Evolutionary conservation across 2,888 invertebrate species (phyloP), one percentile per base, ranked within the genome.

Genomic region (Hyposoter dolosus): DNA sequence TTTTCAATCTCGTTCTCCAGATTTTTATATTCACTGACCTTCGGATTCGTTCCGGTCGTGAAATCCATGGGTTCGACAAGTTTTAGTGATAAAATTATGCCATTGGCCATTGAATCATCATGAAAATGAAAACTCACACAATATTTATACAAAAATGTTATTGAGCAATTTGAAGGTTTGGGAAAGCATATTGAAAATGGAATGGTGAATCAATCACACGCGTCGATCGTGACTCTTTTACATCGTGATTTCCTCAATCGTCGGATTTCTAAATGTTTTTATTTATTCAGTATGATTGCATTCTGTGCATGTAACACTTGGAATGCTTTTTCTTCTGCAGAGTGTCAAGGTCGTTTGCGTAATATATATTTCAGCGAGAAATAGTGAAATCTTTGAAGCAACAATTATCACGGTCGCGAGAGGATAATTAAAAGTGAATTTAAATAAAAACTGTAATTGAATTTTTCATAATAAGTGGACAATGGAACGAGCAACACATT

Each of bases 341-440:
- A 60, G 28, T 60, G 60, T 60, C 60, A 60, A 28, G 60, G 60
- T 60, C 60, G 60, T 60, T 56, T 60, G 60, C 60, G 28, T 60
- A 28, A 28, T 28, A 28, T 28, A 28, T 28, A 60, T 60, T 60
- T 28, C 9, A 60, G 7, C 28, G 28, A 28, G 60, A 60, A 28
- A 60, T 60, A 60, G 28, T 60, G 28, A 28, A 28, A 60, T 28
- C 12, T 23, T 28, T 15, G 15, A 28, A 28, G 15, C 12, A 60
- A 28, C 0, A 6, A 28, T 28, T 28, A 28, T 28, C 5, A 60
- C 5, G 60, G 28, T 60, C 60, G 28, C 60, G 60, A 60, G 15
- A 28, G 5, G 28, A 28, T 28, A 15, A 60, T 60, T 10, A 1
- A 28, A 15, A 60, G 28, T 15, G 60, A 28, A 60, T 60, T 28